Base-by-base conservation (phyloP, 2,797 vertebrate species). In the Esox lucius region DNA sequence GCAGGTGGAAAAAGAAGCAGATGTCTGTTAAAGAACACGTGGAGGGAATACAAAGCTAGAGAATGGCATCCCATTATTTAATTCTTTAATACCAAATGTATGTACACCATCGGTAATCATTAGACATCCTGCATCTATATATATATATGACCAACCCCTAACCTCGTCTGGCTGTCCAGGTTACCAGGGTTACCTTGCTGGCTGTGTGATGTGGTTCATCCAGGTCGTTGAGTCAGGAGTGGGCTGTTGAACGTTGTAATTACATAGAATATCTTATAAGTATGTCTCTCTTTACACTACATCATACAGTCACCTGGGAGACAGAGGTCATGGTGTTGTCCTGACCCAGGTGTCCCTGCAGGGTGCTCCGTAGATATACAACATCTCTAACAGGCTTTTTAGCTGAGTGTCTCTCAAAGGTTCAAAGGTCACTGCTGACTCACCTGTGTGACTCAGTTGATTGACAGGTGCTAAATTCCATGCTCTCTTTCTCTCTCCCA, bases 21-120 rank as follows among this genome's bases (percentile, higher is more conserved):
- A 84, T 86, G 79, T 91, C 88, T 87, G 88, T 77, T 81, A 74
- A 66, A 72, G 5, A 81, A 77, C 83, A 76, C 76, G 79, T 46
- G 80, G 73, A 73, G 68, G 59, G 31, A 81, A 80, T 80, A 74
- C 75, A 84, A 68, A 76, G 80, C 75, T 73, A 61, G 64, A 79
- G 77, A 73, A 49, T 70, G 68, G 69, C 11, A 68, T 65, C 68
- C 46, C 73, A 26, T 80, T 12, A 73, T 79, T 80, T 68, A 4
- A 73, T 84, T 80, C 83, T 68, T 56, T 5, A 49, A 74, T 65
- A 72, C 70, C 7, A 51, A 39, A 39, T 39, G 1, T 71, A 35
- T 8, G 75, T 53, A 75, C n/a, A 16, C 72, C 4, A 46, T 42
- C n/a, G 73, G 51, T 61, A 42, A 78, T 3, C 3, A 49, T 31